phyloP scores from a whole-genome alignment of 1,140 invertebrate genomes.

The Tetragonula clypearis region DNA sequence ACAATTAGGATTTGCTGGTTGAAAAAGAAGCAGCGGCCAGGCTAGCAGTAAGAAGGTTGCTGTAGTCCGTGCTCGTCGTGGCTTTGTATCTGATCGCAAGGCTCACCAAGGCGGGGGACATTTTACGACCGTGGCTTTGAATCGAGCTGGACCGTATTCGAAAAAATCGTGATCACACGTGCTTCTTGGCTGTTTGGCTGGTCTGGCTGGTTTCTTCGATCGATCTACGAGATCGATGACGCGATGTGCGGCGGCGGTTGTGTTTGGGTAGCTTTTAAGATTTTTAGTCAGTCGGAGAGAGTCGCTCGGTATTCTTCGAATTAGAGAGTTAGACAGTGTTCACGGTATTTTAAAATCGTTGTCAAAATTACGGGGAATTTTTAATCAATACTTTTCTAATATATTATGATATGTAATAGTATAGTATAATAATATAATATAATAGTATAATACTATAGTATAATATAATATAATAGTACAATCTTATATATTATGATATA shows the following conservation, averaged over 20 bases:
- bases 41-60: background rate
- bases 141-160: background rate
- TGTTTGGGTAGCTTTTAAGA: background rate
- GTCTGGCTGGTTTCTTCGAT: conserved; percentile 25
- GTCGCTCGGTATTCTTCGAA: too few species aligned
- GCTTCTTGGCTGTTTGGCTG: conserved; percentile 16
- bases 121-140: conserved; percentile 32
- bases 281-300: background rate
- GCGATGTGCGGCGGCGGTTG: too few species aligned
- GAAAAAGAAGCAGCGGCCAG: conserved; percentile 24
- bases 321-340: background rate
- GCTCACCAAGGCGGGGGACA: conserved; percentile 11
- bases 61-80: conserved; percentile 4
- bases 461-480: too few species aligned
- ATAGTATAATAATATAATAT: too few species aligned
- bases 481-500: too few species aligned
- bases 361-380: background rate
- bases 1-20: conserved; percentile 52
- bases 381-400: too few species aligned
- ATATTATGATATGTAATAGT: too few species aligned
- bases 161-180: conserved; percentile 24
- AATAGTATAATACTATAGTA: too few species aligned
- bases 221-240: conserved; percentile 6
- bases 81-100: conserved; percentile 37
- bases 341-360: background rate